These are phyloP conservation scores for Hippocampus mohnikei DNA, from an alignment of 2,113 vertebrate genomes.

Conservation along the genomic window DNA sequence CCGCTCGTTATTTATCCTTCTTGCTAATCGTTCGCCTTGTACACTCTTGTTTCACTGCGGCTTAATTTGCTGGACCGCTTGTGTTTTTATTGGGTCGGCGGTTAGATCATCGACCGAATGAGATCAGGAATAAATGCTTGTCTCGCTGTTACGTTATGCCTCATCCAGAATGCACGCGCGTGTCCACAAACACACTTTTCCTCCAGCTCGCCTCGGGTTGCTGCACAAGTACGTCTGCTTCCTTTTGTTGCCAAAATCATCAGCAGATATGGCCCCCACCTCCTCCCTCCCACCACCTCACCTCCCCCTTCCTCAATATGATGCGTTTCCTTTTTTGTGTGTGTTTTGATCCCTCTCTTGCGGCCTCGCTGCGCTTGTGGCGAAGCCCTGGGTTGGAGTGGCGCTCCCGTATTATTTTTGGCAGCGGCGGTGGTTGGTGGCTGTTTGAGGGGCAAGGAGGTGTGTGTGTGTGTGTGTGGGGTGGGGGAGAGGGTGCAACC, in stretches of 20 bases:
- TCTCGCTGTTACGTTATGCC: slow-evolving; percentile 36
- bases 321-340: slow-evolving; percentile 83
- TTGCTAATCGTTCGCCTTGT: slow-evolving; percentile 41
- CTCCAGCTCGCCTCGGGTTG: slow-evolving; percentile 55
- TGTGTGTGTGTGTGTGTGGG: slow-evolving; percentile 46
- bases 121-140: slow-evolving; percentile 48
- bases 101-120: slow-evolving; percentile 51
- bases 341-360: slow-evolving; percentile 81
- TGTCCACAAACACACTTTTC: slow-evolving; percentile 52
- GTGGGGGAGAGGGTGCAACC: slow-evolving; percentile 31
- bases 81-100: slow-evolving; percentile 46
- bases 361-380: slow-evolving; percentile 67
- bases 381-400: slow-evolving; percentile 75
- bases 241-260: slow-evolving; percentile 71
- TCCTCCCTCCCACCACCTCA: neutral
- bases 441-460: slow-evolving; percentile 73
- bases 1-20: slow-evolving; percentile 42
- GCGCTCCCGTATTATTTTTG: slow-evolving; percentile 83
- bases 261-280: slow-evolving; percentile 68
- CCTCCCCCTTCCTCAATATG: slow-evolving; percentile 66
- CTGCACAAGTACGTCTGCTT: slow-evolving; percentile 65
- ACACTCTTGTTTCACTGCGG: slow-evolving; percentile 5
- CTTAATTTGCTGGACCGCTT: slow-evolving; percentile 30
- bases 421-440: slow-evolving; percentile 78
- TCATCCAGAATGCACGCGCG: slow-evolving; percentile 51